A percentile compares a stretch with the other conserved stretches of the same genome.
These are phyloP conservation scores for Euborellia annulipes DNA, from an alignment of 1,140 invertebrate genomes.

Conservation along the genomic window DNA sequence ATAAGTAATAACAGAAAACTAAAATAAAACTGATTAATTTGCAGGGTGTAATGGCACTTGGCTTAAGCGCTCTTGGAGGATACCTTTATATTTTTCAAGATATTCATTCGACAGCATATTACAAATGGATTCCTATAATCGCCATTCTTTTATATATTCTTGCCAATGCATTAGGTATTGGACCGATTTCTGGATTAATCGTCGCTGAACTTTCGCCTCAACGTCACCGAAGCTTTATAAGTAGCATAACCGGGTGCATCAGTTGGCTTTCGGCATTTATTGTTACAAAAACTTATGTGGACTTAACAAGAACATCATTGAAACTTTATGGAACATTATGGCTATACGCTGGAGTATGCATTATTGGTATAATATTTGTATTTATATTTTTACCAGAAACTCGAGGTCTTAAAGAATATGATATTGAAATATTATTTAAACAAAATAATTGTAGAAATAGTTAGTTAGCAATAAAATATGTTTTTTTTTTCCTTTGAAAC, in stretches of 20 bases:
- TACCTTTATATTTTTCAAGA: constrained; percentile 9
- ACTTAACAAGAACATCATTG: constrained; percentile 1
- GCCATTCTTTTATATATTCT: constrained; percentile 10
- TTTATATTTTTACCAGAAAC: constrained; percentile 9
- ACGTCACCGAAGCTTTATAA: constrained; percentile 8
- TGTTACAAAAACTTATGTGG: constrained; percentile 12
- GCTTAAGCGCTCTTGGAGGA: constrained; percentile 6
- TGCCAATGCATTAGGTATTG: constrained; percentile 9
- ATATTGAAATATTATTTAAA: constrained; percentile 9
- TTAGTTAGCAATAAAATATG: not conserved
- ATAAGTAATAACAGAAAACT: too few relatives aligned
- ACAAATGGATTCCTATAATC: constrained; percentile 7
- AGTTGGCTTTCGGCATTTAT: constrained; percentile 13
- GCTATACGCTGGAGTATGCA: constrained; percentile 9
- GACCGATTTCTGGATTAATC: constrained; percentile 10
- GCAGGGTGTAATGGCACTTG: constrained; percentile 9
- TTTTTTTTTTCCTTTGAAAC: not conserved
- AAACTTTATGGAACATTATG: constrained; percentile 9
- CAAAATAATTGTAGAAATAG: not conserved
- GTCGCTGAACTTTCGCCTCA: constrained; percentile 11
- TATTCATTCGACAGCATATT: not conserved
- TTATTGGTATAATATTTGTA: constrained; percentile 10
- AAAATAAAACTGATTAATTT: too few relatives aligned
- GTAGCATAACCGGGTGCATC: constrained; percentile 8
- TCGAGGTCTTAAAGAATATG: constrained; percentile 10